These are phyloP conservation scores for Leptinotarsa peninsularis DNA, from an alignment of 2,888 invertebrate genomes.

Conservation along the genomic window DNA sequence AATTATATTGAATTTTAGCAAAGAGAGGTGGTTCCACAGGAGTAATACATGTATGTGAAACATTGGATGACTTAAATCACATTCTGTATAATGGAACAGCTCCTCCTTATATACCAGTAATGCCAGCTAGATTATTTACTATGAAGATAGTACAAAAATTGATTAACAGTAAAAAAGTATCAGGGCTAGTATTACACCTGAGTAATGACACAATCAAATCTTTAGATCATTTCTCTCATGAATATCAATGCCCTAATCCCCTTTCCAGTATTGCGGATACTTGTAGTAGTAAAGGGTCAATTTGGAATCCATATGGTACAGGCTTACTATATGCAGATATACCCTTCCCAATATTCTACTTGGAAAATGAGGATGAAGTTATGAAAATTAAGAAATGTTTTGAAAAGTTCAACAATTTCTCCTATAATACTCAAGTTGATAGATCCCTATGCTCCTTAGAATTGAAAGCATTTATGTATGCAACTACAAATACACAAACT, in stretches of 20 bases:
- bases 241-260: conserved; percentile 86
- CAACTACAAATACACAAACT: conserved; percentile 85
- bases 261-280: conserved; percentile 70
- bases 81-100: conserved; percentile 78
- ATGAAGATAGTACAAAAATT: conserved; percentile 68
- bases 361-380: conserved; percentile 74
- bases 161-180: conserved; percentile 70
- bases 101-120: conserved; percentile 83
- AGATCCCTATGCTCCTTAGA: conserved; percentile 90
- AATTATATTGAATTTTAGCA: conserved; percentile 67
- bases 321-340: conserved; percentile 83
- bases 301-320: conserved; percentile 87
- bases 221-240: conserved; percentile 69
- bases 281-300: conserved; percentile 58
- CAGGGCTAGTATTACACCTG: conserved; percentile 75
- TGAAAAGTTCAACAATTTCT: conserved; percentile 77
- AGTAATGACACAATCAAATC: conserved; percentile 61
- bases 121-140: conserved; percentile 75
- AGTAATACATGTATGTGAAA: conserved; percentile 80
- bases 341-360: conserved; percentile 88
- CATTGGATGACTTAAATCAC: conserved; percentile 78
- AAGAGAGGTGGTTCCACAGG: conserved; percentile 84
- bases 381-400: conserved; percentile 73
- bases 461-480: conserved; percentile 89
- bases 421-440: conserved; percentile 72